These are phyloP conservation scores for Ceyx cyanopectus DNA, from an alignment of 2,113 vertebrate species.

Conservation along the genomic window DNA sequence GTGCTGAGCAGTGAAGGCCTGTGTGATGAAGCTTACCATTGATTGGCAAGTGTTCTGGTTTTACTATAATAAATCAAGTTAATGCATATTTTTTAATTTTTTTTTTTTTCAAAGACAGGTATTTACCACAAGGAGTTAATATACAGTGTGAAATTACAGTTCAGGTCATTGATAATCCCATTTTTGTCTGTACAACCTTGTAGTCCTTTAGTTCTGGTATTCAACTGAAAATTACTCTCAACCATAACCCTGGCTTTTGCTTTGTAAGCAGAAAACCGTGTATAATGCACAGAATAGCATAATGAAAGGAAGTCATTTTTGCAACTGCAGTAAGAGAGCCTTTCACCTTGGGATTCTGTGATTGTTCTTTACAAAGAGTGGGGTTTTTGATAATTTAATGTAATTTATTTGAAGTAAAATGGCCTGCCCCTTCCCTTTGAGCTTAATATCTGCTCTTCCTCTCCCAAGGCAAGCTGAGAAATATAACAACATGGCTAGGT, in stretches of 20 bases:
- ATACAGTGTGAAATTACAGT: conserved; percentile 53
- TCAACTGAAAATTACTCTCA: conserved; percentile 54
- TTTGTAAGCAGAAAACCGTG: conserved; percentile 70
- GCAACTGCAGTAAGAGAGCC: conserved; percentile 14
- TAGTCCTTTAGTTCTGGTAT: conserved; percentile 54
- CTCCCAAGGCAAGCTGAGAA: conserved; percentile 29
- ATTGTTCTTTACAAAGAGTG: conserved; percentile 10
- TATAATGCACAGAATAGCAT: conserved; percentile 39
- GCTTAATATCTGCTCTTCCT: conserved; percentile 9
- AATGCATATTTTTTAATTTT: not conserved
- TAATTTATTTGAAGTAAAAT: conserved; percentile 16
- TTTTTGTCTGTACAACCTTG: conserved; percentile 41
- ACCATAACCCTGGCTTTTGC: conserved; percentile 37
- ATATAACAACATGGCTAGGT: not conserved
- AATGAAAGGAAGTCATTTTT: conserved; percentile 70
- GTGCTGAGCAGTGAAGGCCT: not conserved
- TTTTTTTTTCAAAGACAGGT: not conserved
- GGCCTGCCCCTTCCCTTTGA: not conserved
- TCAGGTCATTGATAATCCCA: conserved; percentile 31
- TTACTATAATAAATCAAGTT: not conserved
- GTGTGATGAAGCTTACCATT: not conserved
- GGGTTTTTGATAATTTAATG: conserved; percentile 45
- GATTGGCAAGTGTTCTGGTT: not conserved
- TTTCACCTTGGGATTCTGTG: conserved; percentile 66
- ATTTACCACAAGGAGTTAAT: conserved; percentile 40